Conservation (phyloP, 2,797 vertebrate species). For the Sebastes flavidus region DNA sequence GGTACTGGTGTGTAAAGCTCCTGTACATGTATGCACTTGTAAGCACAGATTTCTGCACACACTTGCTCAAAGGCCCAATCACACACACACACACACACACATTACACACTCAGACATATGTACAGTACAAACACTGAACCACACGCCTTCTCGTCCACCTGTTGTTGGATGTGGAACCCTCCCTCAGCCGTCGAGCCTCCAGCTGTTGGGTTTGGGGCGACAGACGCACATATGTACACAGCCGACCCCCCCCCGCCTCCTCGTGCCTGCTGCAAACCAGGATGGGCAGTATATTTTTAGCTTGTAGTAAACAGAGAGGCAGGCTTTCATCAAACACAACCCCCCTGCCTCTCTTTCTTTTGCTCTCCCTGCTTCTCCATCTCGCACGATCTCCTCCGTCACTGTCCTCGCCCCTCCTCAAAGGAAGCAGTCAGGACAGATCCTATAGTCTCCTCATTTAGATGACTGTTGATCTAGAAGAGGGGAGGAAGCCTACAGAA, state of each 20-base stretch:
- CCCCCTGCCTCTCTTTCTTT: slow-evolving; percentile 6
- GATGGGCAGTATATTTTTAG: slow-evolving; percentile 77
- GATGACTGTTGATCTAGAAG: slow-evolving; percentile 39
- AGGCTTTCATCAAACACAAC: slow-evolving; percentile 54
- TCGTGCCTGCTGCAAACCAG: slow-evolving; percentile 39
- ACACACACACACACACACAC: not conserved
- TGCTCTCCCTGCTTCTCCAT: slow-evolving; percentile 41
- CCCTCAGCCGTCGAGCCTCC: slow-evolving; percentile 40
- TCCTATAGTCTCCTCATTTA: slow-evolving; percentile 36
- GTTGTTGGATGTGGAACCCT: slow-evolving; percentile 43
- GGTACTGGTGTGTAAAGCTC: slow-evolving; percentile 18
- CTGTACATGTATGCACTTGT: slow-evolving; percentile 5
- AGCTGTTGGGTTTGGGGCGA: slow-evolving; percentile 62
- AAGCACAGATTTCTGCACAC: slow-evolving; percentile 22
- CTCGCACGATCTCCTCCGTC: slow-evolving; percentile 7
- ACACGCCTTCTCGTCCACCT: slow-evolving; percentile 59
- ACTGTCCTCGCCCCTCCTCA: not conserved
- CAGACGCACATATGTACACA: slow-evolving; percentile 50
- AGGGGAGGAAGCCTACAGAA: slow-evolving; percentile 27
- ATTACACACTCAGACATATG: slow-evolving; percentile 28
- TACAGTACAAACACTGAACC: slow-evolving; percentile 51
- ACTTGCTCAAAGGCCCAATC: not conserved
- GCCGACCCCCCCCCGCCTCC: not conserved
- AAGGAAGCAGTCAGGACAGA: slow-evolving; percentile 47
- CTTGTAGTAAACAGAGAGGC: slow-evolving; percentile 78